Base-by-base conservation (phyloP, 1,140 invertebrate genomes). In the Andrena cerasifolii region DNA sequence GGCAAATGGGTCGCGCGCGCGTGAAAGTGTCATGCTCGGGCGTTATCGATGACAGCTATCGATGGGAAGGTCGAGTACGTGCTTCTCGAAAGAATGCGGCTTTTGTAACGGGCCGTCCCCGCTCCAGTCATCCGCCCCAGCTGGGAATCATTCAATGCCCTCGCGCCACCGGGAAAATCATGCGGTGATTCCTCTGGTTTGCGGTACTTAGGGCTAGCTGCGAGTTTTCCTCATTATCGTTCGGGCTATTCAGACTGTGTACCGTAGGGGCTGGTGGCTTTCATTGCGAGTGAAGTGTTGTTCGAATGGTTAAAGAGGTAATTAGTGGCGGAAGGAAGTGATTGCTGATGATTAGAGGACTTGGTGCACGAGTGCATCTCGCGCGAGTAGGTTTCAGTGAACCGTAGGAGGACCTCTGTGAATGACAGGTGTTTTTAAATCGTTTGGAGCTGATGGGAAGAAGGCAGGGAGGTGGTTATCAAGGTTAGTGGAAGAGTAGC, bases 1-100 rank as follows among this genome's bases (percentile, higher is more conserved):
- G 86, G 87, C 86, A 87, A 91, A 90, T 89, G 87, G 88, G 87
- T 90, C 88, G 83, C 84, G 85, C 75, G 85, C 84, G 82, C 74
- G 83, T 72, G 79, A 78, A 84, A 78, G 82, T 84, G 83, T 85
- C 83, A 85, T 85, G 83, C 82, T 56, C 61, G 59, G 66, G 84
- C 68, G 84, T 85, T 85, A 85, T 85, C 84, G 75, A 86, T 86
- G 84, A 86, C 84, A 84, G 83, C 78, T 85, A 85, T 85, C 83
- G 82, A 84, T 73, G 83, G 77, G 73, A 79, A 71, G 73, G 65
- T 82, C 82, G 77, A 82, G 82, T 83, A 77, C 78, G 80, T 79
- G 76, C 82, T 82, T 79, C 82, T 83, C 82, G 82, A 62, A 83
- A 83, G 82, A 83, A 83, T 83, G 82, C 76, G 80, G 56, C 74